Evolutionary conservation across 2,888 invertebrate genomes (phyloP).

Genomic region (Heliconius hortense): DNA sequence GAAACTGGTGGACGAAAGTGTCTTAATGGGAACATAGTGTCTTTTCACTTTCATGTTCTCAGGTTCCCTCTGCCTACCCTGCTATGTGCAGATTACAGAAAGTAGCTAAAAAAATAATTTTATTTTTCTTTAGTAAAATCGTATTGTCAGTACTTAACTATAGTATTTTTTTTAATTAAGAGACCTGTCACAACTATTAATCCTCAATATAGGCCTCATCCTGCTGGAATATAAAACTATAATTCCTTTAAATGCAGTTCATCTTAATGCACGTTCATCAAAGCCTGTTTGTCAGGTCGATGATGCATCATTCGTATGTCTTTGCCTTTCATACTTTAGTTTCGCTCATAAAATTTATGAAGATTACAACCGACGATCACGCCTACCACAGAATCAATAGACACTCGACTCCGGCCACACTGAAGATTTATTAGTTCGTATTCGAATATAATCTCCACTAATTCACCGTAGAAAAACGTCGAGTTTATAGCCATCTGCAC

Average conservation of each 20-base stretch:
- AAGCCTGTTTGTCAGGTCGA: slow-evolving; percentile 38
- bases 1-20: too few species aligned
- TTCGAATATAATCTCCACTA: slow-evolving; percentile 77
- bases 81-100: too few species aligned
- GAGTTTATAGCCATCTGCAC: slow-evolving; percentile 71
- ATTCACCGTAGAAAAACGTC: slow-evolving; percentile 78
- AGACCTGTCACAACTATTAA: neutral
- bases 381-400: slow-evolving; percentile 74
- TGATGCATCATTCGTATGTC: slow-evolving; percentile 31
- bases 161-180: neutral
- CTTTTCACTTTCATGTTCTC: too few species aligned
- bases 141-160: too few species aligned
- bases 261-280: slow-evolving; percentile 14
- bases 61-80: too few species aligned
- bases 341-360: slow-evolving; percentile 65
- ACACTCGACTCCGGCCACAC: slow-evolving; percentile 55
- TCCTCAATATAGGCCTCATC: neutral
- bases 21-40: too few species aligned
- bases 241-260: neutral
- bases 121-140: too few species aligned
- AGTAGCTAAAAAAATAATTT: too few species aligned
- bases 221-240: neutral
- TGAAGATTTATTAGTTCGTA: slow-evolving; percentile 77
- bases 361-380: slow-evolving; percentile 72
- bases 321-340: slow-evolving; percentile 30